These are phyloP conservation scores for Megalurothrips usitatus DNA, from an alignment of 2,888 invertebrate genomes.

Conservation along the genomic window DNA sequence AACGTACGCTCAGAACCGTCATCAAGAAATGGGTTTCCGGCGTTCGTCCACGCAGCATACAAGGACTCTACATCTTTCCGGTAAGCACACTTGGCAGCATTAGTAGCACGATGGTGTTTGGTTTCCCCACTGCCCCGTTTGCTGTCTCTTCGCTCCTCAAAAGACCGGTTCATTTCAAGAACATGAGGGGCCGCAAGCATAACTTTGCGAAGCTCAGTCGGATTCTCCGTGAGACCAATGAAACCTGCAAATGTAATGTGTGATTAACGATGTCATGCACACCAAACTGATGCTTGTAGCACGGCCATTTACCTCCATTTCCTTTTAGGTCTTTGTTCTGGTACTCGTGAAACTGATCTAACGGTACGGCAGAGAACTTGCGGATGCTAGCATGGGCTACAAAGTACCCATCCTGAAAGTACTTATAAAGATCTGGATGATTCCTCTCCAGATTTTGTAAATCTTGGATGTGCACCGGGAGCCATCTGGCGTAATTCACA, in stretches of 20 bases:
- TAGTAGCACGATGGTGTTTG: neutral
- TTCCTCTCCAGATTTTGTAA: neutral
- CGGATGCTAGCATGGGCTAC: neutral
- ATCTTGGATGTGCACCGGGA: too few species aligned
- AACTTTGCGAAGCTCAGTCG: neutral
- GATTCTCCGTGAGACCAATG: neutral
- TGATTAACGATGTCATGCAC: too few species aligned
- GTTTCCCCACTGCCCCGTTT: neutral
- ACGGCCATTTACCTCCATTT: conserved; percentile 35
- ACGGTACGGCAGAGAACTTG: neutral
- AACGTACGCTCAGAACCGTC: neutral
- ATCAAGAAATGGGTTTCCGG: neutral
- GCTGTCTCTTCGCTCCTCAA: neutral
- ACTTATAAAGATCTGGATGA: neutral
- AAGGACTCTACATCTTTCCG: neutral
- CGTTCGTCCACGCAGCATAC: neutral
- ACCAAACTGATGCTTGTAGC: neutral
- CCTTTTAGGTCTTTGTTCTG: conserved; percentile 39
- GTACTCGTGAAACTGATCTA: conserved; percentile 40
- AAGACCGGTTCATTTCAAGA: neutral
- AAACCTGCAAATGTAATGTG: neutral
- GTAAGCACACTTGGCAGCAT: neutral
- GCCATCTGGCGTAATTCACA: too few species aligned
- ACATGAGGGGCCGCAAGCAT: neutral
- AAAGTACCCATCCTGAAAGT: neutral